These are phyloP conservation scores for Capra hircus DNA, from an alignment of 2,113 vertebrate genomes.

Conservation along the genomic window DNA sequence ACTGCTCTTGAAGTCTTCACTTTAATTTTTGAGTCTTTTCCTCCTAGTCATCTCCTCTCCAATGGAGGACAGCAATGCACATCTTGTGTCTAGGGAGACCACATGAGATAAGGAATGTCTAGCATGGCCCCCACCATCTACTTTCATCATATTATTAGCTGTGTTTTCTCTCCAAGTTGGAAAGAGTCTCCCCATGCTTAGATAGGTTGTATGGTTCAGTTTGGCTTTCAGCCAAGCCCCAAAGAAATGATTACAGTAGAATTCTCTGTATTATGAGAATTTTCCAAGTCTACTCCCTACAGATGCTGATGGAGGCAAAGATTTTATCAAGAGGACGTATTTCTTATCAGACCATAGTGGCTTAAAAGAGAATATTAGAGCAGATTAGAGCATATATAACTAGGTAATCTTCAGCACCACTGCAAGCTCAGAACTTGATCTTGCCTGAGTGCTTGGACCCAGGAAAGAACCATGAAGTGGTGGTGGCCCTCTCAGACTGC, in stretches of 20 bases:
- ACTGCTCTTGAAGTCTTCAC: too few relatives aligned
- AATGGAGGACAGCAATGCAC: accelerated
- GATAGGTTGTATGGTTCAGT: neutral
- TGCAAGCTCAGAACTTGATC: neutral
- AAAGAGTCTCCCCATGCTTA: neutral
- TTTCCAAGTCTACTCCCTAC: neutral
- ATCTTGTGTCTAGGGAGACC: neutral
- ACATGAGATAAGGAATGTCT: neutral
- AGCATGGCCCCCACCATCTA: neutral
- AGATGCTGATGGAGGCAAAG: neutral
- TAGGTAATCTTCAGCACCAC: accelerated
- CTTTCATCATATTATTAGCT: neutral
- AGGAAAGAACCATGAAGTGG: slow-evolving; percentile 71
- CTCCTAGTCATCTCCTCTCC: neutral
- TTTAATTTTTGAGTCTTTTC: too few relatives aligned
- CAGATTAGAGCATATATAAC: slow-evolving; percentile 54
- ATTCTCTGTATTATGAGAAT: neutral
- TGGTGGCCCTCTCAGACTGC: slow-evolving; percentile 72
- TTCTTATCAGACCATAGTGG: slow-evolving; percentile 52
- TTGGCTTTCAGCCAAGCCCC: neutral
- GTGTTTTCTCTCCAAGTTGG: neutral
- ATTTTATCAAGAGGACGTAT: slow-evolving; percentile 32
- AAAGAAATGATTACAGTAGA: neutral
- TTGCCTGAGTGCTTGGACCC: accelerated
- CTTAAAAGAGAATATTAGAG: neutral